phyloP scores from a whole-genome alignment of 1,140 invertebrate genomes.

The Acyrthosiphon pisum region DNA sequence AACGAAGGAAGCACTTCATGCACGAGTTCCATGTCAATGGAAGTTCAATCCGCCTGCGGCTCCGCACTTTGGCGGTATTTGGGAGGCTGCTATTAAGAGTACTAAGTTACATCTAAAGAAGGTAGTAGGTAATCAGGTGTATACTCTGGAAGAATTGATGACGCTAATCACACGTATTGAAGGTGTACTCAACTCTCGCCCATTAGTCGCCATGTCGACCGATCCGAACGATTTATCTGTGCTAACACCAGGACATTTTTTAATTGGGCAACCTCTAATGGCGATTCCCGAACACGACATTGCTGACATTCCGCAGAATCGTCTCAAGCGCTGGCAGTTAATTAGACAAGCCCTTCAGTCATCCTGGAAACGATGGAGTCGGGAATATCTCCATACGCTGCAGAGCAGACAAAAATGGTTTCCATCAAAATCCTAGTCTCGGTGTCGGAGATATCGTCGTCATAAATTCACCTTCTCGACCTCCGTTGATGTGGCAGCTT shows the following conservation, averaged over 20 bases:
- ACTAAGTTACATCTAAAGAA: not conserved
- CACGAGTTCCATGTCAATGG: not conserved
- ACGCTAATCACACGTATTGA: conserved; percentile 52
- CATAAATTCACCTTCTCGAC: no score
- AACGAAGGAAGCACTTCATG: no score
- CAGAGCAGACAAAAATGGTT: conserved; percentile 61
- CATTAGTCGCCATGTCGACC: conserved; percentile 52
- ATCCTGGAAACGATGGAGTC: conserved; percentile 62
- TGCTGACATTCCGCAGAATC: conserved; percentile 57
- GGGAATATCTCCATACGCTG: conserved; percentile 62
- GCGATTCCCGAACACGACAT: conserved; percentile 62
- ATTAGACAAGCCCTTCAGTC: conserved; percentile 60
- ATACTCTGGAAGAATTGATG: not conserved
- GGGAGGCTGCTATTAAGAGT: conserved; percentile 43
- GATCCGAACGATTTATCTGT: conserved; percentile 60
- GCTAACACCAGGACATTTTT: conserved; percentile 62
- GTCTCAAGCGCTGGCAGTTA: conserved; percentile 59
- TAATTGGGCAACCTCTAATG: conserved; percentile 61
- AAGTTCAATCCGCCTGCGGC: not conserved
- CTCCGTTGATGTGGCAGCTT: no score
- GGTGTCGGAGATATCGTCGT: not conserved
- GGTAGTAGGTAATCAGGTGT: not conserved
- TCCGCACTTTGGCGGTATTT: conserved; percentile 41
- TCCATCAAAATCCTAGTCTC: not conserved
- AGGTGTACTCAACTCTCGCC: conserved; percentile 61